phyloP scores from a whole-genome alignment of 2,888 invertebrate genomes.

The Apodemia mormo region DNA sequence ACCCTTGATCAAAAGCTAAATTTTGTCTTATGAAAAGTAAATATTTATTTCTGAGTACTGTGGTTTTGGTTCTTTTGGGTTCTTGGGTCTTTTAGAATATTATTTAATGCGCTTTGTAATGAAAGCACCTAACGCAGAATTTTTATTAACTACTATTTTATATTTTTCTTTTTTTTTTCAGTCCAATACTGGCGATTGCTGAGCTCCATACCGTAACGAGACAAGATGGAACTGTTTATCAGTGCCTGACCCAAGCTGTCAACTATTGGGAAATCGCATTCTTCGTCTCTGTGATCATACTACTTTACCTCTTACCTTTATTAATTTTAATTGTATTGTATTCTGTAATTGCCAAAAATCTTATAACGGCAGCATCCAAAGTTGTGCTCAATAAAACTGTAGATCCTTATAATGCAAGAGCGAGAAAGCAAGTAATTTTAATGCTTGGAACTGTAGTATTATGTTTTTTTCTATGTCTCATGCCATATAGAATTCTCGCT shows the following conservation, averaged over 20 bases:
- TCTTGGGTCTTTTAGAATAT: background rate
- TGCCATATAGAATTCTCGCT: constrained; percentile 92
- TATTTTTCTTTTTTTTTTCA: constrained; percentile 80
- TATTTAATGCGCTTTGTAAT: background rate
- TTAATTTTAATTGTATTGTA: constrained; percentile 90
- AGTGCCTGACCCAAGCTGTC: constrained; percentile 90
- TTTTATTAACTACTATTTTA: constrained; percentile 21
- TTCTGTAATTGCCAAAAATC: constrained; percentile 90
- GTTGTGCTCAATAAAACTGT: constrained; percentile 87
- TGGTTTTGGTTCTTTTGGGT: background rate
- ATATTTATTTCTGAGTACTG: too few relatives aligned
- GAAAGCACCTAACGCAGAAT: background rate
- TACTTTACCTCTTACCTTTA: constrained; percentile 91
- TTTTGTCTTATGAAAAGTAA: too few relatives aligned
- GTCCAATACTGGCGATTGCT: constrained; percentile 89
- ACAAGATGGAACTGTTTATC: constrained; percentile 86
- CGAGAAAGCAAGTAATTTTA: constrained; percentile 90
- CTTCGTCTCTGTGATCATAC: constrained; percentile 88
- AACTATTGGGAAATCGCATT: constrained; percentile 89
- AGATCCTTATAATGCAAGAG: constrained; percentile 86
- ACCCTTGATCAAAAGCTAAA: too few relatives aligned
- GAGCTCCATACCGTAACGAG: constrained; percentile 86
- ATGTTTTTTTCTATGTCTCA: constrained; percentile 93
- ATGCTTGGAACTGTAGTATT: constrained; percentile 94
- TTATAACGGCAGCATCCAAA: constrained; percentile 87